Base-by-base conservation (phyloP, 2,888 invertebrate species). In the Nasonia oneida region DNA sequence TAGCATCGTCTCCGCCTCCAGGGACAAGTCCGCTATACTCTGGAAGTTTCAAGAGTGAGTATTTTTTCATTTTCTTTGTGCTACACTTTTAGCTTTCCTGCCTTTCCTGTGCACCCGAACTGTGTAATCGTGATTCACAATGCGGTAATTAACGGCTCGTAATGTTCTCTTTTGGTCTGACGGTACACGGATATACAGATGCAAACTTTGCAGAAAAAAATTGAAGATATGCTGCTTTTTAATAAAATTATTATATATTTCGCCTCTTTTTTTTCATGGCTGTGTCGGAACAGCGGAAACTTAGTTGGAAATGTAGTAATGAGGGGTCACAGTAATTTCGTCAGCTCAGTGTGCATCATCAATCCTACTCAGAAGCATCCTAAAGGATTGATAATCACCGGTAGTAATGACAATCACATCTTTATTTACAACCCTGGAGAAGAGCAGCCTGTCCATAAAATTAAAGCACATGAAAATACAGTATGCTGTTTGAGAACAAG, bases 331-430 rank as follows among this genome's bases (percentile, higher is more conserved):
- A 95, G 95, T 81, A 98, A 98, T 92, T 99, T 97, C 93, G 97
- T 99, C 0, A 96, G 97, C 0, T 96, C 96, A 89, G 96, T 98
- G 1, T 96, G 96, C 91, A 96, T 96, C 91, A 91, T 98, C 89
- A 96, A 96, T 74, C 96, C 97, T 0, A 95, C 95, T 88, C 94
- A 95, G 88, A 94, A 95, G 33, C 95, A 95, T 91, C 97, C 97
- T 0, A 95, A 96, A 85, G 97, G 98, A 3, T 94, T 98, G 84
- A 96, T 99, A 81, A 94, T 98, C 81, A 98, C 98, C 5, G 98
- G 98, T 29, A 97, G 98, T 90, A 97, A 98, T 93, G 99, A 99
- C 93, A 96, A 96, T 87, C 95, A 95, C 15, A 97, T 99, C 90
- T 95, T 97, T 89, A 95, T 97, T 10, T 99, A 97, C 92, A 95